phyloP scores from a whole-genome alignment of 2,888 invertebrate genomes.

The Tortrix viridana region DNA sequence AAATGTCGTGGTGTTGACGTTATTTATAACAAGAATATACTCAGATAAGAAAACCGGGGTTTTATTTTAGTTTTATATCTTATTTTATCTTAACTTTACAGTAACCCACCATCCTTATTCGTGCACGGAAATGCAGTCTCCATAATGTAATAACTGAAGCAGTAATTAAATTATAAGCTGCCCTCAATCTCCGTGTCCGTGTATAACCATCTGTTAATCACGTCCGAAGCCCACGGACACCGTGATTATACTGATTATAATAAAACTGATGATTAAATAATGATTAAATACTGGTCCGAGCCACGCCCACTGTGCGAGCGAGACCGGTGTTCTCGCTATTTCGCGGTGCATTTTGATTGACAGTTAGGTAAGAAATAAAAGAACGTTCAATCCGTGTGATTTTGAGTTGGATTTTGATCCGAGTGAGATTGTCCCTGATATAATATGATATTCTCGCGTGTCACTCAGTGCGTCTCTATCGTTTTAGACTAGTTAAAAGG shows the following conservation, averaged over 20 bases:
- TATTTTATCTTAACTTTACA: no score
- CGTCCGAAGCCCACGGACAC: constrained; percentile 42
- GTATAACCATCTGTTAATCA: constrained; percentile 43
- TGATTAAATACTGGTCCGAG: constrained; percentile 49
- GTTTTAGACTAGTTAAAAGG: no score
- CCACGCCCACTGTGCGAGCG: constrained; percentile 50
- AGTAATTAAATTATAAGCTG: constrained; percentile 15
- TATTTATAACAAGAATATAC: no score
- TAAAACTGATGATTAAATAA: constrained; percentile 39
- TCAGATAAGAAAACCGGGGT: no score
- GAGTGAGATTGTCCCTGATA: no score
- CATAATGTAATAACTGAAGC: constrained; percentile 25
- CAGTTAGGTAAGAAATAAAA: neutral
- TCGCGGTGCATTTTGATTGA: constrained; percentile 25
- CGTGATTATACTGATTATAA: constrained; percentile 47
- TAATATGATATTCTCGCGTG: no score
- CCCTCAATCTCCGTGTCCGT: constrained; percentile 1
- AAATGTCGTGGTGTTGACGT: no score
- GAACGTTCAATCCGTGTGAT: neutral
- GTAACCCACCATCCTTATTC: neutral
- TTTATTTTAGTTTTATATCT: no score
- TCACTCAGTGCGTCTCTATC: no score
- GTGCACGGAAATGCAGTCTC: constrained; percentile 1
- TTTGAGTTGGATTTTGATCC: no score
- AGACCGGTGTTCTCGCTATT: constrained; percentile 37